These are phyloP conservation scores for Philereme transversata DNA, from an alignment of 2,888 invertebrate species.

Conservation along the genomic window DNA sequence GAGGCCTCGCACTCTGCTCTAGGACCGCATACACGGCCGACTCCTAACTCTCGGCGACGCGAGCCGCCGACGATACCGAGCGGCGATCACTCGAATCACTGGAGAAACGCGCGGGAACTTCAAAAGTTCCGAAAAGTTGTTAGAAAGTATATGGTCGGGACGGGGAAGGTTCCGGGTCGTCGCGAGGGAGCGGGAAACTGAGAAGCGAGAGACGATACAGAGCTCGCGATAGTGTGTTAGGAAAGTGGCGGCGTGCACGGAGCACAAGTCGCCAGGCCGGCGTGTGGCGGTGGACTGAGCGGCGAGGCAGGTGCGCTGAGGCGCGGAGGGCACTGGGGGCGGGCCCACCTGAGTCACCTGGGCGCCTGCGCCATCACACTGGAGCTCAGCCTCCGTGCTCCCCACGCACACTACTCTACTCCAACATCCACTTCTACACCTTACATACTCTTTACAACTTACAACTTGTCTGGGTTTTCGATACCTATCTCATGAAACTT, in stretches of 20 bases:
- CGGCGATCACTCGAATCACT: constrained; percentile 35
- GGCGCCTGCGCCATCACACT: constrained; percentile 71
- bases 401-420: constrained; percentile 48
- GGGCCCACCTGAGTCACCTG: constrained; percentile 82
- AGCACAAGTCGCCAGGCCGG: constrained; percentile 80
- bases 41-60: constrained; percentile 70
- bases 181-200: constrained; percentile 75
- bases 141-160: constrained; percentile 49
- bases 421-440: constrained; percentile 39
- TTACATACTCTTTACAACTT: constrained; percentile 30
- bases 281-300: constrained; percentile 74
- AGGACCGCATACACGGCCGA: constrained; percentile 81
- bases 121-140: constrained; percentile 58
- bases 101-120: constrained; percentile 56
- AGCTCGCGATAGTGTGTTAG: constrained; percentile 81
- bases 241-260: constrained; percentile 80
- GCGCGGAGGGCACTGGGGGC: constrained; percentile 76
- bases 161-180: constrained; percentile 59
- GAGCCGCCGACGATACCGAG: constrained; percentile 62
- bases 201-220: constrained; percentile 79
- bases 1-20: constrained; percentile 80
- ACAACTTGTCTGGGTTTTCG: constrained; percentile 14
- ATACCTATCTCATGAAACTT: constrained; percentile 12
- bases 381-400: constrained; percentile 64
- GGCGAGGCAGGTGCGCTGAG: constrained; percentile 77